These are phyloP conservation scores for Uria lomvia DNA, from an alignment of 2,113 vertebrate species.

Conservation along the genomic window DNA sequence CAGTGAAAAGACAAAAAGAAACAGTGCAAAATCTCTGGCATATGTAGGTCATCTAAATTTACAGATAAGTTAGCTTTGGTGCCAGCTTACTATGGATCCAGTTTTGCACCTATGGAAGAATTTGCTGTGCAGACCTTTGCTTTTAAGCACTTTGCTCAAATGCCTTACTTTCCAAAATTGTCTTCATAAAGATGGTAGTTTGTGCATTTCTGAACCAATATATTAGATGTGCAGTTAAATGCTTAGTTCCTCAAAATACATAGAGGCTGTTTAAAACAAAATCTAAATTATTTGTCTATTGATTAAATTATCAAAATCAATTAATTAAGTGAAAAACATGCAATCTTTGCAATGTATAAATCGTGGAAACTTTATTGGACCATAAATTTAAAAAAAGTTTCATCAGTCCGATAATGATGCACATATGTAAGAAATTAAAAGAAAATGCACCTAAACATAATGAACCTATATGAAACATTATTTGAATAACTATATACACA, in stretches of 20 bases:
- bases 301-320: not conserved
- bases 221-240: not conserved
- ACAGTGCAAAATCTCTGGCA: conserved; percentile 29
- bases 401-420: not conserved
- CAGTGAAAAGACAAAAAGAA: conserved; percentile 43
- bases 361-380: not conserved
- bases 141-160: not conserved
- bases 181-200: not conserved
- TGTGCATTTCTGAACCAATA: not conserved
- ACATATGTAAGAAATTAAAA: not conserved
- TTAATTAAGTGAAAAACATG: not conserved
- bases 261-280: not conserved
- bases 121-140: not conserved
- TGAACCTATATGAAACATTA: not conserved
- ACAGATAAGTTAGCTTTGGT: conserved; percentile 21
- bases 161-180: not conserved
- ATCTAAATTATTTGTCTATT: not conserved
- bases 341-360: not conserved
- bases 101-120: not conserved
- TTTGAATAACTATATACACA: not conserved
- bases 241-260: not conserved
- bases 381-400: not conserved
- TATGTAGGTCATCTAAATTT: conserved; percentile 59
- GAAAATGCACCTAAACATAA: not conserved
- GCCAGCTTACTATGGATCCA: not conserved